phyloP scores from a whole-genome alignment of 2,888 invertebrate species.

The Ethmia dodecea region DNA sequence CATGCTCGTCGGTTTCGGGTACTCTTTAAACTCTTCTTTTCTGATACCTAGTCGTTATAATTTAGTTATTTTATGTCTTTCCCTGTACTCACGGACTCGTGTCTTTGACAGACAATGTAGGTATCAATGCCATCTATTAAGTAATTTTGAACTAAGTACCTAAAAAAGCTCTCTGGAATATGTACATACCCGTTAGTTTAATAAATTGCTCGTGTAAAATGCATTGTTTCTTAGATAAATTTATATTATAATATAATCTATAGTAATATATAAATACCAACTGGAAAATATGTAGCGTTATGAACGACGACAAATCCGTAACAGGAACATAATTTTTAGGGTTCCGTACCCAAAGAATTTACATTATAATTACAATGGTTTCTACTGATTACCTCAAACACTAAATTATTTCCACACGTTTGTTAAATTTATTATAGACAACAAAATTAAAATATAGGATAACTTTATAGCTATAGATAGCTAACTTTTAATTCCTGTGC shows the following conservation, averaged over 20 bases:
- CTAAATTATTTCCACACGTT: background rate
- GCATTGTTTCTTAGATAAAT: conserved; percentile 2
- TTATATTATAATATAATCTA: conserved; percentile 12
- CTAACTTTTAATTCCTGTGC: background rate
- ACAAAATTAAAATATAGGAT: background rate
- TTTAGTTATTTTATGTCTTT: too few relatives aligned
- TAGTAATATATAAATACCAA: conserved; percentile 32
- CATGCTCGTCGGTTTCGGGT: too few relatives aligned
- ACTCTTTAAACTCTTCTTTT: too few relatives aligned
- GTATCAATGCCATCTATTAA: too few relatives aligned
- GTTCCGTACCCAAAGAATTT: conserved; percentile 23
- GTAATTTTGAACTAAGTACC: too few relatives aligned
- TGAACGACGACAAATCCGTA: conserved; percentile 56
- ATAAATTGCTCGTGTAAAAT: too few relatives aligned
- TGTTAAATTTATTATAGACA: background rate
- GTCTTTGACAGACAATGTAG: too few relatives aligned
- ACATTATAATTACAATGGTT: conserved; percentile 20
- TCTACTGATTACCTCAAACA: conserved; percentile 17
- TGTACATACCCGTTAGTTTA: too few relatives aligned
- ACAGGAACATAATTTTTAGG: conserved; percentile 49
- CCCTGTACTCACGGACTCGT: too few relatives aligned
- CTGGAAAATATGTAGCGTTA: conserved; percentile 30
- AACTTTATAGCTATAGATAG: background rate
- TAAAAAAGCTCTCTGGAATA: too few relatives aligned
- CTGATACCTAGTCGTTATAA: too few relatives aligned